Evolutionary conservation across 2,888 invertebrate genomes (phyloP).

Genomic region (Drosophila monieri): DNA sequence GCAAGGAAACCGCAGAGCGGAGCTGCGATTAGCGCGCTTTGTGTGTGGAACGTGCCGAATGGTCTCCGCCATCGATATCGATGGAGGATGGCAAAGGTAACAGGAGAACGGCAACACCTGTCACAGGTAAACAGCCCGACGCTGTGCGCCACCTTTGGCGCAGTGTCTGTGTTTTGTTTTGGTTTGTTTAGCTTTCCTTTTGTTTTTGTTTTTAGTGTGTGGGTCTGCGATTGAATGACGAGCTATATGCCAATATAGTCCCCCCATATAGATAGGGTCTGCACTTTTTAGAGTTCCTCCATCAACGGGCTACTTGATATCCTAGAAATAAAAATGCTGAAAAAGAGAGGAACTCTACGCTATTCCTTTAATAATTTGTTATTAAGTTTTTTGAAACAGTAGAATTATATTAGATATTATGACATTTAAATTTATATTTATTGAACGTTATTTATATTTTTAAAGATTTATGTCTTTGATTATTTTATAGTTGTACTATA

Average conservation of each 20-base stretch:
- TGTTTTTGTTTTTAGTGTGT: neutral
- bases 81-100: constrained; percentile 1
- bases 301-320: neutral
- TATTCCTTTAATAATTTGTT: too few species aligned
- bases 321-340: neutral
- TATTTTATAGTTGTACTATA: too few species aligned
- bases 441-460: too few species aligned
- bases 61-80: constrained; percentile 7
- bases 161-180: constrained; percentile 5
- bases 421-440: too few species aligned
- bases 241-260: neutral
- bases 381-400: too few species aligned
- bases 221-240: neutral
- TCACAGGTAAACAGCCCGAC: constrained; percentile 7
- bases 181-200: neutral
- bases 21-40: constrained; percentile 13
- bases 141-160: neutral
- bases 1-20: neutral
- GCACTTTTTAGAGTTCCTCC: neutral
- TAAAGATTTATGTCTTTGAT: too few species aligned
- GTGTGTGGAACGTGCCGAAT: constrained; percentile 43
- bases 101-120: constrained; percentile 17
- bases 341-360: too few species aligned
- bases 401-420: too few species aligned
- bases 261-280: neutral